These are phyloP conservation scores for Notiomystis cincta DNA, from an alignment of 2,113 vertebrate species.

Conservation along the genomic window DNA sequence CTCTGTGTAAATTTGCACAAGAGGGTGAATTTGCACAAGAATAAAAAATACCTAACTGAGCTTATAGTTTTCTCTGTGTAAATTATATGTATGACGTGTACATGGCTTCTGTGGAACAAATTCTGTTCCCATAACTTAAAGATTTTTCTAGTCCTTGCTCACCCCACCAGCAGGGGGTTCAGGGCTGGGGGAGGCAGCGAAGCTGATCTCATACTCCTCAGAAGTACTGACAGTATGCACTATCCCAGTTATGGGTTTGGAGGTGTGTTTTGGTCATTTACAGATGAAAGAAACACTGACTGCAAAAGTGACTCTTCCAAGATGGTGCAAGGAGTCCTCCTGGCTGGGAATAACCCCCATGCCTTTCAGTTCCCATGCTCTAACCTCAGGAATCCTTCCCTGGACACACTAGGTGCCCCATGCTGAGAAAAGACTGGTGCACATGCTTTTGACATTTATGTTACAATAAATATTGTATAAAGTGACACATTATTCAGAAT, in stretches of 20 bases:
- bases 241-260: not conserved
- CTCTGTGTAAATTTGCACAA: too few species aligned
- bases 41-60: not conserved
- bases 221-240: not conserved
- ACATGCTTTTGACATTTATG: not conserved
- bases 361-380: not conserved
- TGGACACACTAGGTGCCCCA: not conserved
- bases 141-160: not conserved
- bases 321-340: not conserved
- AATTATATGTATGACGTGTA: too few species aligned
- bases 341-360: not conserved
- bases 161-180: not conserved
- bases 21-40: not conserved
- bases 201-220: not conserved
- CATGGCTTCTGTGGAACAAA: not conserved
- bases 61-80: too few species aligned
- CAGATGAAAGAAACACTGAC: not conserved
- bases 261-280: not conserved
- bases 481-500: not conserved
- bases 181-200: not conserved
- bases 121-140: not conserved
- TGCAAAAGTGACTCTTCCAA: not conserved
- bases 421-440: not conserved
- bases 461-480: not conserved
- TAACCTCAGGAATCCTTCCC: not conserved